Evolutionary conservation across 2,113 vertebrate genomes (phyloP).

Genomic region (Gallinago media): DNA sequence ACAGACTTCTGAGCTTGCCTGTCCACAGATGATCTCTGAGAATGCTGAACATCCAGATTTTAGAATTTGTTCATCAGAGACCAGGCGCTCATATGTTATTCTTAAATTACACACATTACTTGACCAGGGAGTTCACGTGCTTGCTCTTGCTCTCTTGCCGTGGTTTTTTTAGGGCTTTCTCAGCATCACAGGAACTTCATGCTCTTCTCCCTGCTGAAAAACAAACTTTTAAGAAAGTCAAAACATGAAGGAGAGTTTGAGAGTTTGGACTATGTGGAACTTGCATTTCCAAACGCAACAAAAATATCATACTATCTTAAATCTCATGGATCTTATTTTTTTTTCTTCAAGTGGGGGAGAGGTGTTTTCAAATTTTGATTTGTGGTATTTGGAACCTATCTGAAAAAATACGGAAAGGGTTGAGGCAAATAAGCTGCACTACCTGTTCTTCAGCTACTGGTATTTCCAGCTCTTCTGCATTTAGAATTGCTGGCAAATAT

Average conservation of each 20-base stretch:
- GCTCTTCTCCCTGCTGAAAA: neutral
- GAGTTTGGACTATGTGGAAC: neutral
- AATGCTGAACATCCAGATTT: neutral
- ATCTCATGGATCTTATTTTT: neutral
- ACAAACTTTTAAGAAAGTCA: neutral
- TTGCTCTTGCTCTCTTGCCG: neutral
- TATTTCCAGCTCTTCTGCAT: conserved; percentile 37
- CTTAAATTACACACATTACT: neutral
- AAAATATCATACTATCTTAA: neutral
- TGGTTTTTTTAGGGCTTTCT: neutral
- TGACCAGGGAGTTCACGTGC: neutral
- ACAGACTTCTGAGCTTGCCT: neutral
- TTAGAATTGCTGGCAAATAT: neutral
- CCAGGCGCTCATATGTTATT: neutral
- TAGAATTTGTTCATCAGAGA: neutral
- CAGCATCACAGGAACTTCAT: neutral
- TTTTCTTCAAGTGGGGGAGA: neutral
- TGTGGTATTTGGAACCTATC: neutral
- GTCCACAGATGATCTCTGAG: neutral
- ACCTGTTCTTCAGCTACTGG: neutral
- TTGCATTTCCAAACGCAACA: neutral
- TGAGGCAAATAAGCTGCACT: neutral
- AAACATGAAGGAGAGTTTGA: neutral
- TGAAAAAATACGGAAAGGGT: neutral
- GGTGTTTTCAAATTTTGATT: neutral